Evolutionary conservation across 23 tunicate species (phyloP).

Genomic region (Ascidia mentula): DNA sequence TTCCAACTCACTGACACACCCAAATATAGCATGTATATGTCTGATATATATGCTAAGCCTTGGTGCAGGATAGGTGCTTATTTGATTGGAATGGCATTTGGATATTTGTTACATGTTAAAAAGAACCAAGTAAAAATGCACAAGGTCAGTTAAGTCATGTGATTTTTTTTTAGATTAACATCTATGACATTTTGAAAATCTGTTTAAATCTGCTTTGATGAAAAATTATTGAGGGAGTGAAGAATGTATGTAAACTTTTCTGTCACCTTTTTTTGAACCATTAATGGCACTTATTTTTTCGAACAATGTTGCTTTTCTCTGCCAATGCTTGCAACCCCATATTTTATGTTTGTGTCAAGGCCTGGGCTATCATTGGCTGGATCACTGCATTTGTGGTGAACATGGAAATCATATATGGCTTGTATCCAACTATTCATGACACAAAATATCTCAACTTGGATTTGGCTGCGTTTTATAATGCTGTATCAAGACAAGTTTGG

Average conservation of each 20-base stretch:
- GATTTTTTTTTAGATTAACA: no score
- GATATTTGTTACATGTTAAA: constrained; percentile 48
- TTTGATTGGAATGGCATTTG: constrained; percentile 73
- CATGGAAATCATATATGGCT: constrained; percentile 8
- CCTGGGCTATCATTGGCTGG: constrained; percentile 23
- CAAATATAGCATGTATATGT: constrained; percentile 32
- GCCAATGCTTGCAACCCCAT: not conserved
- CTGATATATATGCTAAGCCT: constrained; percentile 69
- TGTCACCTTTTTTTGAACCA: not conserved
- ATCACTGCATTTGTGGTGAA: constrained; percentile 1
- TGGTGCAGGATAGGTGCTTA: constrained; percentile 87
- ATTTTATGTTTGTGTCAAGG: not conserved
- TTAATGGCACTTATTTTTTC: not conserved
- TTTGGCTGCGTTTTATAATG: constrained; percentile 68
- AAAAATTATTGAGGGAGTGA: no score
- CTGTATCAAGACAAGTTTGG: constrained; percentile 73
- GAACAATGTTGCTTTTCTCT: not conserved
- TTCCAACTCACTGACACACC: not conserved
- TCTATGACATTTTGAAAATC: no score
- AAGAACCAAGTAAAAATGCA: constrained; percentile 52
- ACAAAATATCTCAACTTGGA: constrained; percentile 8
- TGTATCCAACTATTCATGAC: constrained; percentile 16
- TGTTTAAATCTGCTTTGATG: no score
- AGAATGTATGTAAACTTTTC: no score
- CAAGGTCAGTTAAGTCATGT: constrained; percentile 43